These are phyloP conservation scores for Hymenochirus boettgeri DNA, from an alignment of 2,113 vertebrate species.

Conservation along the genomic window DNA sequence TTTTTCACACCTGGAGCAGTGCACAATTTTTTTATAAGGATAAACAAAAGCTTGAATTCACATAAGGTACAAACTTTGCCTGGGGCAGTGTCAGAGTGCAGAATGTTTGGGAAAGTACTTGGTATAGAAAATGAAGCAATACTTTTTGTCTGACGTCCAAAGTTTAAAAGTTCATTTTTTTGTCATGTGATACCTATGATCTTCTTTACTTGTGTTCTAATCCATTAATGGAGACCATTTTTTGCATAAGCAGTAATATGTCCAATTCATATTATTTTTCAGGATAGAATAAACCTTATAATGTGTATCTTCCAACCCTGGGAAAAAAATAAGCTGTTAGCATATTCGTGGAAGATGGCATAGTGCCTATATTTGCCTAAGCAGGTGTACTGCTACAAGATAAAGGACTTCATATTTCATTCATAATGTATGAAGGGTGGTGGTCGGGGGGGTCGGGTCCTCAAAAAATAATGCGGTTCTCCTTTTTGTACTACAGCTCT, in stretches of 20 bases:
- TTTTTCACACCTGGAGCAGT: constrained; percentile 72
- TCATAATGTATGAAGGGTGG: no score
- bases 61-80: constrained; percentile 78
- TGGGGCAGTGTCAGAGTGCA: constrained; percentile 61
- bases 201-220: background rate
- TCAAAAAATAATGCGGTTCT: no score
- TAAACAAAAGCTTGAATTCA: constrained; percentile 73
- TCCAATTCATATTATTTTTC: constrained; percentile 34
- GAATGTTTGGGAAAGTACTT: constrained; percentile 66
- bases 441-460: no score
- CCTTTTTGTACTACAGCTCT: no score
- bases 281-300: constrained; percentile 33
- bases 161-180: constrained; percentile 51
- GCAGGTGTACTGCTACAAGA: constrained; percentile 28
- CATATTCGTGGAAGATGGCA: background rate
- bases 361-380: constrained; percentile 24
- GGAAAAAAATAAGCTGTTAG: constrained; percentile 19
- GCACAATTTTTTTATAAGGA: constrained; percentile 67
- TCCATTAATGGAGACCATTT: constrained; percentile 36
- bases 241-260: constrained; percentile 13
- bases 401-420: constrained; percentile 26
- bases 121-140: constrained; percentile 50
- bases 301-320: constrained; percentile 11
- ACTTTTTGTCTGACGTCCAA: constrained; percentile 37
- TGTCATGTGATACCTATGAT: constrained; percentile 30